Conservation (phyloP, 2,888 invertebrate genomes). For the Patella depressa region DNA sequence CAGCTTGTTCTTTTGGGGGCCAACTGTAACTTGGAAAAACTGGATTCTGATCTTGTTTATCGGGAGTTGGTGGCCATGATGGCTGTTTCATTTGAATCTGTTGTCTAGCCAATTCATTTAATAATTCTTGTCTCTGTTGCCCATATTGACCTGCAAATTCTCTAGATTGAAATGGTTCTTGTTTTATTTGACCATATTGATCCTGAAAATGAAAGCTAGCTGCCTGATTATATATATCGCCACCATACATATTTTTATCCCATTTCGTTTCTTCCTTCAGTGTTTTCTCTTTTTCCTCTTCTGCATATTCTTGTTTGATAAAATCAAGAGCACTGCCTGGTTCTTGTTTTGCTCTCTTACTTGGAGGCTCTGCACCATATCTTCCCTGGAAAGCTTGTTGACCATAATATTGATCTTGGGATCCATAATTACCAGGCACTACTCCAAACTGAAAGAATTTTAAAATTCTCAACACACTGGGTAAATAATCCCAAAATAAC, state of each 20-base stretch:
- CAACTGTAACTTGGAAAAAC: not conserved
- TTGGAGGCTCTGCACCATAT: slow-evolving; percentile 42
- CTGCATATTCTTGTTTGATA: slow-evolving; percentile 66
- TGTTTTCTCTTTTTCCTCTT: slow-evolving; percentile 41
- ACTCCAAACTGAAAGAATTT: slow-evolving; percentile 22
- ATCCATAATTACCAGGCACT: slow-evolving; percentile 14
- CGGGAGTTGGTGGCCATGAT: slow-evolving; percentile 22
- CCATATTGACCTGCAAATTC: not conserved
- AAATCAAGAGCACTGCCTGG: slow-evolving; percentile 63
- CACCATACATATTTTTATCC: slow-evolving; percentile 31
- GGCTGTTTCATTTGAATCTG: slow-evolving; percentile 22
- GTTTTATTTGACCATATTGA: not conserved
- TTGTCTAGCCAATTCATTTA: not conserved
- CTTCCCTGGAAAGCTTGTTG: slow-evolving; percentile 12
- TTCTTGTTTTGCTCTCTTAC: slow-evolving; percentile 53
- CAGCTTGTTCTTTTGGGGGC: not conserved
- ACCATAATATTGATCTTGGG: slow-evolving; percentile 20
- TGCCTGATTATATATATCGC: slow-evolving; percentile 6
- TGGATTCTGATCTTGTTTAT: slow-evolving; percentile 12
- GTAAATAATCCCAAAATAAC: not conserved
- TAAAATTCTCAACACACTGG: slow-evolving; percentile 16
- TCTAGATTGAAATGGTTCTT: not conserved
- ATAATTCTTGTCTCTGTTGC: not conserved
- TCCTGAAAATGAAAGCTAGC: not conserved
- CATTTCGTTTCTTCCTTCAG: slow-evolving; percentile 40